Evolutionary conservation across 2,113 vertebrate species (phyloP).

Genomic region (Hystrix brachyura): DNA sequence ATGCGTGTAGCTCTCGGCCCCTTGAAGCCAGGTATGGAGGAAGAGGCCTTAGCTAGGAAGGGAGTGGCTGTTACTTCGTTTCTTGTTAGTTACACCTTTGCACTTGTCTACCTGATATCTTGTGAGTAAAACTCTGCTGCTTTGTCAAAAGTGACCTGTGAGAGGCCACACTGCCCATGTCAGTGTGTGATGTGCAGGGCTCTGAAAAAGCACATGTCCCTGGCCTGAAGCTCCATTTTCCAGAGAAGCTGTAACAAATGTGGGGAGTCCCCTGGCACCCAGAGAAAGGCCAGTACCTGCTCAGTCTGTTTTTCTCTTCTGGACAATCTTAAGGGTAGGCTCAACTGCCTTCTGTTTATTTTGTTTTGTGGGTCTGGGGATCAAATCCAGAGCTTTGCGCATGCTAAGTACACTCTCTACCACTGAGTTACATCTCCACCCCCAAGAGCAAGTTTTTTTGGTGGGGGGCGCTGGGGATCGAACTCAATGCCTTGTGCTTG

Average conservation of each 20-base stretch:
- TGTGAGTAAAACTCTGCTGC: neutral
- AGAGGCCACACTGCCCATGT: neutral
- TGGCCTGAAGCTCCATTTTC: neutral
- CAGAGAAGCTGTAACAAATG: neutral
- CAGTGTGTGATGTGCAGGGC: neutral
- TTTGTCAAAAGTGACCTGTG: neutral
- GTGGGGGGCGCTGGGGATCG: neutral
- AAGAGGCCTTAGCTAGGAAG: neutral
- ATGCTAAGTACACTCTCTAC: neutral
- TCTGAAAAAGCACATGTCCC: neutral
- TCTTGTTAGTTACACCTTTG: neutral
- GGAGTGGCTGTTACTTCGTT: neutral
- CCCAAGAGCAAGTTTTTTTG: neutral
- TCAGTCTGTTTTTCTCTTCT: no score
- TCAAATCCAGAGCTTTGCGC: neutral
- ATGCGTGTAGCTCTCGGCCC: neutral
- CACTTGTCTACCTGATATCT: neutral
- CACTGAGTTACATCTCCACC: no score
- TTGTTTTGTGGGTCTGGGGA: neutral
- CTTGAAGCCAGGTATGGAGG: neutral
- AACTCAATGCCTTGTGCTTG: neutral
- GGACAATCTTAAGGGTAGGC: neutral
- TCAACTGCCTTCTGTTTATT: neutral
- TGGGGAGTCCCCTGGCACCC: accelerated
- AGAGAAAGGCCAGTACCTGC: neutral